Evolutionary conservation across 2,797 vertebrate species (phyloP), one percentile per base, ranked within the genome.

Genomic region (Geotria australis): DNA sequence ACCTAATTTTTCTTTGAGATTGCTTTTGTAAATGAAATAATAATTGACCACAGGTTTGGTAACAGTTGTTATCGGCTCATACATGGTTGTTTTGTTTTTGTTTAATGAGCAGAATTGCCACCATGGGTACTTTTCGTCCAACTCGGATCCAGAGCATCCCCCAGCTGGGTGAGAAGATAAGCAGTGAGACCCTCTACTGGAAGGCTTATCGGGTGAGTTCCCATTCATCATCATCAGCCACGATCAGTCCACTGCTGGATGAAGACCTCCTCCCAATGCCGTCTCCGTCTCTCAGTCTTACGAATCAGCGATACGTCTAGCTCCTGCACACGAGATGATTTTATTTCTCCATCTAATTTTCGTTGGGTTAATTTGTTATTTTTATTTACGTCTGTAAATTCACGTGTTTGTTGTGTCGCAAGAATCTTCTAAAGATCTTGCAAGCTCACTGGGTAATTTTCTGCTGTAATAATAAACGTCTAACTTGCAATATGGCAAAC

Each of bases 171-270:
- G 80, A 85, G 64, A 82, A 70, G 70, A 73, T 85, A 64, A 88
- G 83, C 8, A 75, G 83, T 62, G 85, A 89, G 61, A 85, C 83
- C 3, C 48, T 84, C 9, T 88, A 85, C 64, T 93, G 85, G 85
- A 80, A 77, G 60, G 79, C 77, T 61, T 84, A 83, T 67, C 88
- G 83, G 75, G 84, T 80, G 5, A 38, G 24, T 38, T 38, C 38
- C 24, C 24, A 38, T 38, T 38, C 24, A 38, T 38, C 24, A 56
- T 10, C 9, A 46, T 13, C 8, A 53, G 48, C 9, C 6, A 46
- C 14, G 8, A 14, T 49, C 11, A 46, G 10, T 46, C 9, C 3
- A 24, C 10, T 12, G 24, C 47, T 46, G 38, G 55, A 10, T 24
- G 48, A 46, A 46, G 9, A 55, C 12, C n/a, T 10, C 13, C n/a